Evolutionary conservation across 2,113 vertebrate species (phyloP).

Genomic region (Phrynocephalus versicolor): DNA sequence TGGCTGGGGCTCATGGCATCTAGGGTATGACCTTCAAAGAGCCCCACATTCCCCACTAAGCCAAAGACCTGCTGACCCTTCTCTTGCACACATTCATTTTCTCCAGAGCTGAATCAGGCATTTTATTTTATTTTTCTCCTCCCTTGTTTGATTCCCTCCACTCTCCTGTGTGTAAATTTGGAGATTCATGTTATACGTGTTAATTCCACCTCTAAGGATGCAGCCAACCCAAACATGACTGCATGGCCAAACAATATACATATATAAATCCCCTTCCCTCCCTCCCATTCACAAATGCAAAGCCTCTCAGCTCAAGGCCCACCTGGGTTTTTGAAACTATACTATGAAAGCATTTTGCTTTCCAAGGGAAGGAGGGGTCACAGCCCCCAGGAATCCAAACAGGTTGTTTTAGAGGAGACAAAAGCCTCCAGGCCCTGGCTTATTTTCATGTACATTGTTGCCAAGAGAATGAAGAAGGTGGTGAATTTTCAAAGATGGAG

Average conservation of each 20-base stretch:
- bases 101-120: neutral
- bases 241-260: constrained; percentile 33
- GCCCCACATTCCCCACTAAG: neutral
- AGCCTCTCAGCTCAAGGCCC: constrained; percentile 14
- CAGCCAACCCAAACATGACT: constrained; percentile 61
- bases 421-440: neutral
- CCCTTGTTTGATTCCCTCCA: neutral
- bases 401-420: neutral
- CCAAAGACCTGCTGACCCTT: too few relatives aligned
- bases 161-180: neutral
- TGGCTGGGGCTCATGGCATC: neutral
- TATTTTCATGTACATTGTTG: neutral
- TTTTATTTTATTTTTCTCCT: neutral
- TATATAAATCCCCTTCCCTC: constrained; percentile 6
- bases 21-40: neutral
- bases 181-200: constrained; percentile 32
- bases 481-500: neutral
- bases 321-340: neutral
- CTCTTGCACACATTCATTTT: neutral
- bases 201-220: constrained; percentile 18
- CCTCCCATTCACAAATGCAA: neutral
- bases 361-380: constrained; percentile 17
- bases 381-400: neutral
- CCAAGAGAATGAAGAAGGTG: neutral
- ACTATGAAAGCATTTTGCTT: constrained; percentile 21